Evolutionary conservation across 2,797 vertebrate species (phyloP).

Genomic region (Gymnoscopelus braueri): DNA sequence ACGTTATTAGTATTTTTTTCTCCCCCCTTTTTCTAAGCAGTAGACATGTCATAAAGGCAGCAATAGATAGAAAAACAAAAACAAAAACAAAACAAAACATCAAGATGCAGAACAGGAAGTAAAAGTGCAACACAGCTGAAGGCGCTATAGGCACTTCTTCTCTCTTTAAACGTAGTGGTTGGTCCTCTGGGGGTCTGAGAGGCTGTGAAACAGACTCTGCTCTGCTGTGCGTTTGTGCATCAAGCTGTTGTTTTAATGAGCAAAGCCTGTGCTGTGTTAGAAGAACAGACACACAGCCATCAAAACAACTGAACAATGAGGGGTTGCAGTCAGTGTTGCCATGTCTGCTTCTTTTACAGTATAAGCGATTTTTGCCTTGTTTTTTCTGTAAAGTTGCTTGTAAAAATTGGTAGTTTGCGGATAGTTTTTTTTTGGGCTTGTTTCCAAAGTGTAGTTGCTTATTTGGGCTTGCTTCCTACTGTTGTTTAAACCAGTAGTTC

Average conservation of each 20-base stretch:
- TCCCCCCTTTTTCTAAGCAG: too few species aligned
- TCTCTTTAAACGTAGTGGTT: constrained; percentile 45
- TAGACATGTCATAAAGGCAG: constrained; percentile 68
- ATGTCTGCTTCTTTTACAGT: not conserved
- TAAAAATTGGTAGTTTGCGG: too few species aligned
- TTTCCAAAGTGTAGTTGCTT: too few species aligned
- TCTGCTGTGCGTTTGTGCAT: constrained; percentile 34
- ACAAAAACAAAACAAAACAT: not conserved
- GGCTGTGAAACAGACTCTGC: constrained; percentile 16
- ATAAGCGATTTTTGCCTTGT: too few species aligned
- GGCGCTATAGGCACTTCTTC: constrained; percentile 33
- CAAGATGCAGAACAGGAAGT: constrained; percentile 44
- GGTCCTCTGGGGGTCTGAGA: constrained; percentile 40
- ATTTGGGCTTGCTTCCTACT: too few species aligned
- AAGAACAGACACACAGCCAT: constrained; percentile 27
- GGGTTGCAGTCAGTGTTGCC: constrained; percentile 25
- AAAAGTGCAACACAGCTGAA: constrained; percentile 69
- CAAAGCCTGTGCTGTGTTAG: constrained; percentile 21
- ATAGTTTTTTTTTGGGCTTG: too few species aligned
- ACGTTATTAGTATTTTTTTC: too few species aligned
- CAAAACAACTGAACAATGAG: constrained; percentile 43
- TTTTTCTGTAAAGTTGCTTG: too few species aligned
- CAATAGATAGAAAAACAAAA: constrained; percentile 39
- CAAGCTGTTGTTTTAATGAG: constrained; percentile 24
- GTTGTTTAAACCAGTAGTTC: too few species aligned